Base-by-base conservation (phyloP, 2,113 vertebrate species). In the Agapornis roseicollis region DNA sequence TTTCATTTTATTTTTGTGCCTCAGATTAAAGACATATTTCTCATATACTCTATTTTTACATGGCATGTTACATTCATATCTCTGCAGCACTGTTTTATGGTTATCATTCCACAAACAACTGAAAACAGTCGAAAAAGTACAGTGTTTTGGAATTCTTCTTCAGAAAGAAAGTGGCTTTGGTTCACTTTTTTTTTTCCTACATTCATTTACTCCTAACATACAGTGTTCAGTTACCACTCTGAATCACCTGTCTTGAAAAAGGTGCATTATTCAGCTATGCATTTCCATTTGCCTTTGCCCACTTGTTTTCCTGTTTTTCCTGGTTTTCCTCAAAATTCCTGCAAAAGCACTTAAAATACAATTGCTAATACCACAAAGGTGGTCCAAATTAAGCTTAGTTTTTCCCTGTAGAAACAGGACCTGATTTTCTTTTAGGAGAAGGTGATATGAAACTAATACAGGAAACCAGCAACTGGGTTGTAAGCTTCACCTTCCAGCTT, bases 1-100 rank as follows among this genome's bases (percentile, higher is more conserved):
- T 55, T 94, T 50, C 20, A 2, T 86, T 90, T 94, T 25, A 66
- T 68, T 74, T 93, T 56, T 1, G 3, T 78, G 80, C 69, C 61
- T 93, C 61, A 61, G 83, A 80, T 87, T 90, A 81, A 92, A 94
- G 80, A 56, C 47, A 28, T 77, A 69, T 81, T 90, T 95, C 83
- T 93, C 80, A 25, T 33, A 25, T 11, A 37, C 8, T 79, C 10
- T 86, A 24, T 65, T 64, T 73, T 70, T 92, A 80, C 6, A 0
- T 64, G 44, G 65, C 10, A 20, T n/a, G 16, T 76, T 93, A 55
- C 23, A 76, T 42, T 78, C 72, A 84, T 50, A 90, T 68, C 61
- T 90, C 77, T 89, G 55, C 66, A 88, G 84, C 29, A 42, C 5
- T 60, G 33, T 68, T 90, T 78, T 64, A 31, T 50, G 56, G 39